A percentile compares a stretch with the other conserved stretches of the same genome.
phyloP scores from a whole-genome alignment of 2,113 vertebrate species.

The Syngnathoides biaculeatus region DNA sequence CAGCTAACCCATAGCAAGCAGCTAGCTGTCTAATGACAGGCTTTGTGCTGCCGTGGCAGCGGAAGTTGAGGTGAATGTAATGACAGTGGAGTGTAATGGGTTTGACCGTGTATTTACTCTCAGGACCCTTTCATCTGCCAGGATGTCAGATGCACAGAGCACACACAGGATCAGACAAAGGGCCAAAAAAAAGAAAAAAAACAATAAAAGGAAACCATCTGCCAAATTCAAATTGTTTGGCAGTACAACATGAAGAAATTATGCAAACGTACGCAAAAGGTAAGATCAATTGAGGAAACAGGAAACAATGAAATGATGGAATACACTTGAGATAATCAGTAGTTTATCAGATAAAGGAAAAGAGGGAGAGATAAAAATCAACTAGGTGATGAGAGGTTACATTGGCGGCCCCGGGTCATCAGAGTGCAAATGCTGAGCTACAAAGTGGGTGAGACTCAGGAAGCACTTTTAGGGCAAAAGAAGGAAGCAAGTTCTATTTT shows the following conservation, averaged over 20 bases:
- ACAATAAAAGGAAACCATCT: neutral
- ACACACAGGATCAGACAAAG: conserved; percentile 34
- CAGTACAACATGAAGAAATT: neutral
- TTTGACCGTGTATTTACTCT: conserved; percentile 69
- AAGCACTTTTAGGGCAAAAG: conserved; percentile 48
- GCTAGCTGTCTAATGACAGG: conserved; percentile 61
- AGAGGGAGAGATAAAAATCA: conserved; percentile 44
- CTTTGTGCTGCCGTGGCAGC: conserved; percentile 40
- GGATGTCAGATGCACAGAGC: conserved; percentile 36
- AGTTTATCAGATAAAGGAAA: conserved; percentile 19
- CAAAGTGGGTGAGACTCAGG: conserved; percentile 48
- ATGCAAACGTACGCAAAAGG: neutral
- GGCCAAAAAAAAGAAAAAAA: neutral
- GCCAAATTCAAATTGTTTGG: conserved; percentile 7
- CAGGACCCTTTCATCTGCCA: conserved; percentile 57
- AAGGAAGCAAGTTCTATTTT: conserved; percentile 55
- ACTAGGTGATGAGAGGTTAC: conserved; percentile 40
- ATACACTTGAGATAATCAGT: neutral
- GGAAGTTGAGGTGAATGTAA: conserved; percentile 67
- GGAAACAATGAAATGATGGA: neutral
- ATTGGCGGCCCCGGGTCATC: conserved; percentile 52
- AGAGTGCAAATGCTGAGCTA: conserved; percentile 40
- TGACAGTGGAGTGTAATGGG: conserved; percentile 61
- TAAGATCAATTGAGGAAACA: neutral
- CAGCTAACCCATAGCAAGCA: conserved; percentile 37